phyloP scores from a whole-genome alignment of 2,797 vertebrate genomes.

The Dermochelys coriacea region DNA sequence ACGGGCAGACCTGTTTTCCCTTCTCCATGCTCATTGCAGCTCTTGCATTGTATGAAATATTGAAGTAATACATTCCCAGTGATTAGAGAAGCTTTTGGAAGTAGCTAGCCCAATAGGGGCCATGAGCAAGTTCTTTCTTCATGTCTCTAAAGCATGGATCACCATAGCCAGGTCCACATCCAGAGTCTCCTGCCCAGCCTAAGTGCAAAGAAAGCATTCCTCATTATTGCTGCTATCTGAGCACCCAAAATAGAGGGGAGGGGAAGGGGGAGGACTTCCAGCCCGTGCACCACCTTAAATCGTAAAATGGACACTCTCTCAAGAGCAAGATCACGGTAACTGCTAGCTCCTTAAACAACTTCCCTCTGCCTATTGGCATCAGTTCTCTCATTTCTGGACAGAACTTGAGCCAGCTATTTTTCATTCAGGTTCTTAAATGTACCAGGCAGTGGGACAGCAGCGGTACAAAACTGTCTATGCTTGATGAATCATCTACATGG shows the following conservation, averaged over 20 bases:
- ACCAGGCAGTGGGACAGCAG: not conserved
- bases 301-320: not conserved
- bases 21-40: rapidly evolving
- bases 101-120: not conserved
- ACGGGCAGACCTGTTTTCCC: rapidly evolving
- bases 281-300: not conserved
- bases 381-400: not conserved
- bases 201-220: not conserved
- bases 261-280: not conserved
- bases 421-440: not conserved
- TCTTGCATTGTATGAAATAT: not conserved
- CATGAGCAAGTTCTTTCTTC: not conserved
- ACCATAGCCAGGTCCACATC: rapidly evolving
- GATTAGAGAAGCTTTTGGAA: not conserved
- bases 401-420: not conserved
- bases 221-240: not conserved
- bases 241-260: not conserved
- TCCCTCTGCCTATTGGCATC: not conserved
- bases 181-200: not conserved
- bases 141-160: not conserved
- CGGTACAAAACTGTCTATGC: not conserved
- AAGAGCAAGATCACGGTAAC: not conserved
- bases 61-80: not conserved
- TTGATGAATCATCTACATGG: not conserved
- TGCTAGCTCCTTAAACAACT: not conserved